Conservation (phyloP, 2,888 invertebrate genomes). For the Eristalis arbustorum region DNA sequence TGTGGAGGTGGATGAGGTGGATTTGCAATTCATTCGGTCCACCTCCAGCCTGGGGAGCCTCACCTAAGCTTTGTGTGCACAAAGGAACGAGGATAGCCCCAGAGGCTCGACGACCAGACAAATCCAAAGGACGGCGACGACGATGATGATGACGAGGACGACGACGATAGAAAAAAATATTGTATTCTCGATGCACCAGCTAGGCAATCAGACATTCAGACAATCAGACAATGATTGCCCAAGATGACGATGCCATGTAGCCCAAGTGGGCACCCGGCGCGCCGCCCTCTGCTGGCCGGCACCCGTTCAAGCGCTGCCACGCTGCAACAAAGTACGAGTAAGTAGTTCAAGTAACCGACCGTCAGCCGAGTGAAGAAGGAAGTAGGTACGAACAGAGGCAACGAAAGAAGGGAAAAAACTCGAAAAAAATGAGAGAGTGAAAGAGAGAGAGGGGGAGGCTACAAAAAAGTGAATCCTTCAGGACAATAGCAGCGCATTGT, state of each 20-base stretch:
- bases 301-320: neutral
- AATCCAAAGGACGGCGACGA: conserved; percentile 23
- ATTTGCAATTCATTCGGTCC: conserved; percentile 4
- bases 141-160: neutral
- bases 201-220: conserved; percentile 63
- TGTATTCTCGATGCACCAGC: conserved; percentile 44
- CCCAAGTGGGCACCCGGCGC: conserved; percentile 40
- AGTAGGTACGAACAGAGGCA: neutral
- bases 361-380: conserved; percentile 4
- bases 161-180: conserved; percentile 4
- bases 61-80: conserved; percentile 51
- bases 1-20: neutral
- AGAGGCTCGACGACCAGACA: conserved; percentile 38
- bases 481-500: conserved; percentile 67
- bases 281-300: neutral
- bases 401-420: no score
- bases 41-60: conserved; percentile 25
- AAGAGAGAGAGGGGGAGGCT: neutral
- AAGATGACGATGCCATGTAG: conserved; percentile 61
- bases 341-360: conserved; percentile 55
- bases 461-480: conserved; percentile 57
- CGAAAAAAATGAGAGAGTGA: conserved; percentile 4
- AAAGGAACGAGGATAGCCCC: conserved; percentile 45
- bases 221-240: conserved; percentile 68
- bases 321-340: conserved; percentile 8